These are phyloP conservation scores for Plagodis dolabraria DNA, from an alignment of 2,888 invertebrate genomes.

Conservation along the genomic window DNA sequence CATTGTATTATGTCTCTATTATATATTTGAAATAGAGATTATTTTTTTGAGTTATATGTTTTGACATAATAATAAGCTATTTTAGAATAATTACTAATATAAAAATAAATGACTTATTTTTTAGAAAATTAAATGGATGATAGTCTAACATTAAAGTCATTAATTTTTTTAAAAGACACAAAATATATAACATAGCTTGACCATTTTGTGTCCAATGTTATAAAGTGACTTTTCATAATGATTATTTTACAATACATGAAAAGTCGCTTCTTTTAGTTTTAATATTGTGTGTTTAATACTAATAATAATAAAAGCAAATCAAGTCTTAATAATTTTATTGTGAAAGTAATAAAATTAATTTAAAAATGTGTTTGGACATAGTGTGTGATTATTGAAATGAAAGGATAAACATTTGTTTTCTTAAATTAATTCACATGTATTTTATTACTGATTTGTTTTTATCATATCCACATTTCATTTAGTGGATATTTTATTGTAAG, in stretches of 20 bases:
- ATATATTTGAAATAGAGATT: constrained; percentile 53
- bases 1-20: constrained; percentile 51
- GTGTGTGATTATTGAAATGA: neutral
- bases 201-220: constrained; percentile 30
- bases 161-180: constrained; percentile 27
- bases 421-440: no score
- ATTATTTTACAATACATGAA: constrained; percentile 26
- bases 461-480: constrained; percentile 38
- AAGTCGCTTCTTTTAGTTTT: constrained; percentile 42
- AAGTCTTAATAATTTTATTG: neutral
- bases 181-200: constrained; percentile 24
- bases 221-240: constrained; percentile 5
- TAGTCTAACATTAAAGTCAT: constrained; percentile 2
- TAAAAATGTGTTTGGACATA: neutral
- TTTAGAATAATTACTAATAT: constrained; percentile 46
- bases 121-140: neutral
- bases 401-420: neutral
- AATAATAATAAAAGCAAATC: constrained; percentile 55
- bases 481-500: constrained; percentile 57
- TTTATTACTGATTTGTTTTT: constrained; percentile 35
- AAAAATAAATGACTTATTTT: constrained; percentile 39
- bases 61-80: constrained; percentile 64
- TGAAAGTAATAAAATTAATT: neutral
- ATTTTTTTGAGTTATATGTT: constrained; percentile 52
- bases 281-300: constrained; percentile 71